Base-by-base conservation (phyloP, 2,797 vertebrate genomes). In the Lycodopsis pacificus region DNA sequence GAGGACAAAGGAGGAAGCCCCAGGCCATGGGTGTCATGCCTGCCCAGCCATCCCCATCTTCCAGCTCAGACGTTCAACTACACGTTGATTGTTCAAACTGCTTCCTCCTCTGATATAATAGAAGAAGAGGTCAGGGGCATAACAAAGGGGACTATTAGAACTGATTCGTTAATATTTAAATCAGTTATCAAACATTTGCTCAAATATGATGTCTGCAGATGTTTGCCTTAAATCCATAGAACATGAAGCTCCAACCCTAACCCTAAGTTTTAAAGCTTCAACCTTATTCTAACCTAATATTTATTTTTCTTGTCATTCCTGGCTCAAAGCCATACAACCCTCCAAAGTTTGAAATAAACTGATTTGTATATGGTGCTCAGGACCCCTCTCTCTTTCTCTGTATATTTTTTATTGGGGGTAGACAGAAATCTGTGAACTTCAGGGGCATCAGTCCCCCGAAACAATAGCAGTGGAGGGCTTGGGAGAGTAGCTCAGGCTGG, bases 351-450 rank as follows among this genome's bases (percentile, higher is more conserved):
- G 30, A 30, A 30, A 30, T 19, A 73, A 34, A 32, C 48, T 54
- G 8, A 71, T 80, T 56, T 72, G n/a, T 34, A 38, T 67, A 67
- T 70, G 14, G 14, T 32, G 20, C 25, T 77, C 48, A 51, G 6
- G 46, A 74, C 59, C 68, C 51, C 36, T 12, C 63, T 14, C 34
- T 76, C 30, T 73, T 15, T 75, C 17, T 42, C 17, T 51, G 25
- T 72, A 11, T 14, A 14, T 68, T 74, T 81, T 74, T 75, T 64
- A 70, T 65, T 58, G n/a, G 68, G 65, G 62, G 66, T 79, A 67
- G 70, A 62, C 27, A 54, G 34, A 78, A 40, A 74, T 67, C 68
- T 85, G 86, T 90, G 86, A 94, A 94, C 92, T 94, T 95, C 93
- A 94, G 81, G 90, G 89, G 77, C 89, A 92, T 54, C 38, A 54